These are phyloP conservation scores for Muscina levida DNA, from an alignment of 2,888 invertebrate genomes.

Conservation along the genomic window DNA sequence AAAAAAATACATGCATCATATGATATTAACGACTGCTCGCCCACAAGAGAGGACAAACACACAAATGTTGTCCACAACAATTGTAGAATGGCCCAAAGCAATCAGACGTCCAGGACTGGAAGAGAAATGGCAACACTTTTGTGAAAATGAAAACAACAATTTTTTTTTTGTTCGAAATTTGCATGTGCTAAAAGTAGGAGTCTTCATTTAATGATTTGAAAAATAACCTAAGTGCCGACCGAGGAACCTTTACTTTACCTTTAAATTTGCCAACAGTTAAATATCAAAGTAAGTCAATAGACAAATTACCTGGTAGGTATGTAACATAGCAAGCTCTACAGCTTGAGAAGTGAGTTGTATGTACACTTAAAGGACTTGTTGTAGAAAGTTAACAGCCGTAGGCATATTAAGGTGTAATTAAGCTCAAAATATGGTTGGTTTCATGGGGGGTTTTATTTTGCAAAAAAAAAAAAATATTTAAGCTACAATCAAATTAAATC, in stretches of 20 bases:
- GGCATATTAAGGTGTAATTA: slow-evolving; percentile 41
- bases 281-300: slow-evolving; percentile 47
- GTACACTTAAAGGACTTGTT: background rate
- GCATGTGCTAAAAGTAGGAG: slow-evolving; percentile 64
- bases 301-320: slow-evolving; percentile 47
- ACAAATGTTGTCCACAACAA: background rate
- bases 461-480: slow-evolving; percentile 18
- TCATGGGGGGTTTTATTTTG: background rate
- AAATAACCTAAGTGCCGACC: slow-evolving; percentile 21
- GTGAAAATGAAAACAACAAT: too few relatives aligned
- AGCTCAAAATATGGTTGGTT: slow-evolving; percentile 29
- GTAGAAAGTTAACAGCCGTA: background rate
- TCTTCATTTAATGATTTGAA: slow-evolving; percentile 27
- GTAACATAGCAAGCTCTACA: background rate
- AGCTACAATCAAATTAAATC: slow-evolving; percentile 11
- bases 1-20: background rate
- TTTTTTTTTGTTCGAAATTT: slow-evolving; percentile 34
- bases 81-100: background rate
- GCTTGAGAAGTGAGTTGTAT: background rate
- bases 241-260: slow-evolving; percentile 35
- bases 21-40: background rate
- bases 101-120: background rate
- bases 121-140: background rate
- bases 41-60: background rate
- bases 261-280: slow-evolving; percentile 58